Percentiles rank a stretch among this genome's conserved stretches.
phyloP scores from a whole-genome alignment of 2,113 vertebrate species.

The Psammodynastes pulverulentus region DNA sequence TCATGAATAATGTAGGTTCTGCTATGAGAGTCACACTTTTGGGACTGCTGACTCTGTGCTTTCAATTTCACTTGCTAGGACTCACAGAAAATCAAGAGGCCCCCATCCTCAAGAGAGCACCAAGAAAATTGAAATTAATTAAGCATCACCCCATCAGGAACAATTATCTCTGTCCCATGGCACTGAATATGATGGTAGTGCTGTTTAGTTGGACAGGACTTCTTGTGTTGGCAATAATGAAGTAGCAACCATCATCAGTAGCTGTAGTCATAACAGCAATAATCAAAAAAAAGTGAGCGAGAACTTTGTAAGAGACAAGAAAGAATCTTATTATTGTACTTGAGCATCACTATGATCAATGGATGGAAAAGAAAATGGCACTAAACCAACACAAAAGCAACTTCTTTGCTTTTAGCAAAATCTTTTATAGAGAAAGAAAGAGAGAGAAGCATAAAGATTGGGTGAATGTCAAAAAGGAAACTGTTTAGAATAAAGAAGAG shows the following conservation, averaged over 20 bases:
- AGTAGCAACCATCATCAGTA: not conserved
- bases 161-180: not conserved
- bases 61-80: not conserved
- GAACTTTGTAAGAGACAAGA: not conserved
- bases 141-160: not conserved
- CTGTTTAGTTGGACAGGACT: not conserved
- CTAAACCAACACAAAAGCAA: not conserved
- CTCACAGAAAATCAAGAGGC: not conserved
- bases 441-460: conserved; percentile 7
- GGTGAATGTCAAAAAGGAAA: conserved; percentile 27
- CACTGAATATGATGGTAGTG: not conserved
- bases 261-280: not conserved
- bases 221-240: not conserved
- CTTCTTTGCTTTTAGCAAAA: not conserved
- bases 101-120: not conserved
- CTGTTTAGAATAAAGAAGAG: conserved; percentile 30
- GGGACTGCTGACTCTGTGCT: not conserved
- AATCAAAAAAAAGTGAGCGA: not conserved
- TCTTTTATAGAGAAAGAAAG: not conserved
- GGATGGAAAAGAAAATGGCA: not conserved
- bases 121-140: not conserved
- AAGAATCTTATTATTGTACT: not conserved
- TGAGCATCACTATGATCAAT: not conserved
- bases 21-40: not conserved
- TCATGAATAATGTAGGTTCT: not conserved